Conservation (phyloP, 2,797 vertebrate species). For the Sciaenops ocellatus region DNA sequence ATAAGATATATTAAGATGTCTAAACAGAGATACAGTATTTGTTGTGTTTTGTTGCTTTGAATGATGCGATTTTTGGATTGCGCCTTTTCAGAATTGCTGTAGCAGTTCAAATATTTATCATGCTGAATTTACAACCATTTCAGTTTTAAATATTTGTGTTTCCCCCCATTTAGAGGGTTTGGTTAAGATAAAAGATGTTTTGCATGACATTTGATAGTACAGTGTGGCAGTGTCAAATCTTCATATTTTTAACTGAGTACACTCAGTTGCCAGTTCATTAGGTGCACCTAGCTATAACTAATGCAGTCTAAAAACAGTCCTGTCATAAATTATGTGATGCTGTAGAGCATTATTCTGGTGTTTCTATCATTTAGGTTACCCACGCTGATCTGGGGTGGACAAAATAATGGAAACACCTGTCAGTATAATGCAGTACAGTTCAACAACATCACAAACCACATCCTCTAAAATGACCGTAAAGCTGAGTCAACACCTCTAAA, state of each 20-base stretch:
- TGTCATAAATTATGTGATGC: neutral
- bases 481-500: neutral
- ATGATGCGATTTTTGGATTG: conserved; percentile 63
- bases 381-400: neutral
- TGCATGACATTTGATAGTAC: neutral
- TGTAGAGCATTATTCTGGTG: neutral
- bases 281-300: no score
- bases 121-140: conserved; percentile 78
- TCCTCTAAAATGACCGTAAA: neutral
- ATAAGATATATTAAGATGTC: conserved; percentile 83
- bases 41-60: conserved; percentile 80
- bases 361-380: neutral
- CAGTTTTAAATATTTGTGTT: conserved; percentile 62
- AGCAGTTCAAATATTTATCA: conserved; percentile 86
- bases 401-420: neutral
- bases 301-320: neutral
- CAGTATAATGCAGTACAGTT: neutral
- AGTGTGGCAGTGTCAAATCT: neutral
- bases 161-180: conserved; percentile 24
- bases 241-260: neutral
- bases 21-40: conserved; percentile 81
- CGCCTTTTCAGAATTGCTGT: conserved; percentile 76
- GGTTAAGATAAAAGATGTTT: neutral
- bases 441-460: neutral
- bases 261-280: neutral